phyloP scores from a whole-genome alignment of 64 coral and sea anemone genomes.

The Hydrozoanthus tunicans region DNA sequence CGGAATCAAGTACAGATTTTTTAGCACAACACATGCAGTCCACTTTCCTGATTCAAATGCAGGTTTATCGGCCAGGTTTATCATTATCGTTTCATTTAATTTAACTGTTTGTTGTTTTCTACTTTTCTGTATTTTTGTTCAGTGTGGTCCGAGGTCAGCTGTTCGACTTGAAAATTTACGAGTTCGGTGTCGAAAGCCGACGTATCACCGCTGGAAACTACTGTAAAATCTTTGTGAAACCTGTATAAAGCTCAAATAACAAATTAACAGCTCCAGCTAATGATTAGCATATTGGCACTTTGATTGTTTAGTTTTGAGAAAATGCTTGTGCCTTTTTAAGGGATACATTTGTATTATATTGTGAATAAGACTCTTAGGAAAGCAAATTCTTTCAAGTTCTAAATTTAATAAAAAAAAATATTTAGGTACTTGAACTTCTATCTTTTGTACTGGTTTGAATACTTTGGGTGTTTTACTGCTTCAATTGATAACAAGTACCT shows the following conservation, averaged over 20 bases:
- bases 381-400: no score
- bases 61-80: no score
- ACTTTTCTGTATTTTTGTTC: not conserved
- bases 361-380: no score
- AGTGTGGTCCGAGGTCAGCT: not conserved
- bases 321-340: not conserved
- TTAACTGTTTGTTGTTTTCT: not conserved
- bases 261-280: not conserved
- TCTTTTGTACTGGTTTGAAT: no score
- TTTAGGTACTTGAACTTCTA: no score
- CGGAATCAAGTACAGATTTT: not conserved
- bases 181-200: no score
- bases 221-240: not conserved
- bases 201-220: no score
- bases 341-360: not conserved
- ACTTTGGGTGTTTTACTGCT: no score
- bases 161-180: no score
- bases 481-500: no score
- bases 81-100: conserved; percentile 1
- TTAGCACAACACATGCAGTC: not conserved
- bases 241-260: not conserved
- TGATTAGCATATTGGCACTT: conserved; percentile 1
- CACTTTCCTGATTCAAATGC: not conserved
- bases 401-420: no score
- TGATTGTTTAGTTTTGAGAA: conserved; percentile 25